phyloP scores from a whole-genome alignment of 1,140 invertebrate species.

The Ceratitis capitata region DNA sequence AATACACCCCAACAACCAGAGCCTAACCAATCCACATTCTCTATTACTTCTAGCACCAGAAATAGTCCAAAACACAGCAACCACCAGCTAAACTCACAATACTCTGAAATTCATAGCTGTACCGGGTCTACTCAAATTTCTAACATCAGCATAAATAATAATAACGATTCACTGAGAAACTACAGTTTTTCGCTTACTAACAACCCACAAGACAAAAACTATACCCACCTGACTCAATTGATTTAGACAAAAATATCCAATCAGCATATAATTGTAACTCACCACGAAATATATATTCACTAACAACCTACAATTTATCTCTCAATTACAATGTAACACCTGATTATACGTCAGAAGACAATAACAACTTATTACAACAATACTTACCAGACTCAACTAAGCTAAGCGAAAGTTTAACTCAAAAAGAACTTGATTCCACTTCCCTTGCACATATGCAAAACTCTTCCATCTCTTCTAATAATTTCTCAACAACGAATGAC shows the following conservation, averaged over 20 bases:
- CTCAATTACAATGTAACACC: not conserved
- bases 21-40: not conserved
- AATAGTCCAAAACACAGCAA: not conserved
- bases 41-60: not conserved
- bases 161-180: too few relatives aligned
- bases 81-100: not conserved
- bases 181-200: too few relatives aligned
- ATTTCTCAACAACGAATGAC: not conserved
- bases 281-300: too few relatives aligned
- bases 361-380: not conserved
- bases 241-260: too few relatives aligned
- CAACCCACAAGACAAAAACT: too few relatives aligned
- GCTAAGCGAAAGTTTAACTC: not conserved
- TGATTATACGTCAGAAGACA: not conserved
- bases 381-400: not conserved
- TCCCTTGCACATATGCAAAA: not conserved
- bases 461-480: not conserved
- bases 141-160: not conserved
- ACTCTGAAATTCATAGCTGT: not conserved
- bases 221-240: too few relatives aligned
- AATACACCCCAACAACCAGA: not conserved
- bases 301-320: not conserved
- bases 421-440: not conserved
- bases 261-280: too few relatives aligned
- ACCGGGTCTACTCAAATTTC: not conserved